Conservation (phyloP, 92 coral and sea anemone species). For the Parazoanthus atlanticus region DNA sequence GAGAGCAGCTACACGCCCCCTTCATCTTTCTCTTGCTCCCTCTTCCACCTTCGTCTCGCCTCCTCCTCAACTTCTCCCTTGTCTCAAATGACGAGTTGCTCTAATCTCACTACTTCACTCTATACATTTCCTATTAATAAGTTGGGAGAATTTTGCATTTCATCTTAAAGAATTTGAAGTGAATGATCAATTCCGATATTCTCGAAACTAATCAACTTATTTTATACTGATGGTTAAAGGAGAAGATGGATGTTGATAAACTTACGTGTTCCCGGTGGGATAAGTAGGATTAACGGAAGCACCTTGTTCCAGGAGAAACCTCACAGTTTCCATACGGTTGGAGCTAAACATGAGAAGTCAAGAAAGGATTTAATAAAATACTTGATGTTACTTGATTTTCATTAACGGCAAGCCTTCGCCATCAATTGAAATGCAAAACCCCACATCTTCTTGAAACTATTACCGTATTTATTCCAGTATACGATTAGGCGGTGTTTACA, state of each 20-base stretch:
- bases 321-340: slow-evolving; percentile 71
- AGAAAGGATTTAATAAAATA: background rate
- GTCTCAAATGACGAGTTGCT: too few species aligned
- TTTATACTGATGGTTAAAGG: too few species aligned
- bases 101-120: background rate
- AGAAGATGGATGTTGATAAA: background rate
- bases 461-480: background rate
- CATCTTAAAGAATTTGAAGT: too few species aligned
- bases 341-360: slow-evolving; percentile 35
- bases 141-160: too few species aligned
- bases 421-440: background rate
- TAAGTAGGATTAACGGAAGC: slow-evolving; percentile 85
- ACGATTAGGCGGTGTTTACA: too few species aligned
- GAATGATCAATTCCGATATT: too few species aligned
- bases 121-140: background rate
- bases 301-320: slow-evolving; percentile 77
- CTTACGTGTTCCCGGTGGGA: slow-evolving; percentile 92
- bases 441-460: background rate
- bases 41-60: background rate
- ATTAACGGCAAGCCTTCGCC: background rate
- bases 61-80: background rate
- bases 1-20: too few species aligned
- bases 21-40: too few species aligned
- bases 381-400: background rate
- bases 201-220: background rate